Evolutionary conservation across 2,888 invertebrate species (phyloP).

Genomic region (Portevinia maculata): DNA sequence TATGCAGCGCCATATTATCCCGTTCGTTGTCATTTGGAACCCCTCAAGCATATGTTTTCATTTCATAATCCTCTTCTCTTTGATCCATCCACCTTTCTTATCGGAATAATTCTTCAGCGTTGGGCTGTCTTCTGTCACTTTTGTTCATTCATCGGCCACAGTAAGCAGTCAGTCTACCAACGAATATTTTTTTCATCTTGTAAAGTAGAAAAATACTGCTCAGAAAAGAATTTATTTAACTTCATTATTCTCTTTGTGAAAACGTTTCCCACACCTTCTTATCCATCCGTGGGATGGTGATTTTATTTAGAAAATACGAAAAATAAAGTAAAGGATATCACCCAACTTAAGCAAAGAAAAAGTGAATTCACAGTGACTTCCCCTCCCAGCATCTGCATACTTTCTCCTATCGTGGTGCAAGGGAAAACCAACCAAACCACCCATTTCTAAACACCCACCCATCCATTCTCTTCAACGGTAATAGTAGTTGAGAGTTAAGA

Average conservation of each 20-base stretch:
- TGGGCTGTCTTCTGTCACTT: conserved; percentile 41
- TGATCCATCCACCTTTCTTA: conserved; percentile 18
- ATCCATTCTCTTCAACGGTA: conserved; percentile 1
- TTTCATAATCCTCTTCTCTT: conserved; percentile 14
- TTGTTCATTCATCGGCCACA: conserved; percentile 57
- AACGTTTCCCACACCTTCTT: neutral
- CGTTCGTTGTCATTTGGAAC: neutral
- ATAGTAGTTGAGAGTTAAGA: neutral
- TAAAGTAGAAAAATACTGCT: conserved; percentile 30
- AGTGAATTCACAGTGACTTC: conserved; percentile 27
- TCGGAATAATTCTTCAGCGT: conserved; percentile 19
- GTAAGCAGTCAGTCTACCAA: conserved; percentile 29
- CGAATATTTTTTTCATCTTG: conserved; percentile 34
- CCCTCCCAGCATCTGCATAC: conserved; percentile 50
- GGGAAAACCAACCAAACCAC: conserved; percentile 16
- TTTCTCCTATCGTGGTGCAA: conserved; percentile 43
- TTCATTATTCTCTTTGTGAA: neutral
- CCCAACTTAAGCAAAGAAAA: conserved; percentile 13
- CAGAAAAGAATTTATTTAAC: conserved; percentile 17
- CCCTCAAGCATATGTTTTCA: conserved; percentile 43
- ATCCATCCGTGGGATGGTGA: conserved; percentile 3
- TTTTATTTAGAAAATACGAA: neutral
- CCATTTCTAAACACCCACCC: conserved; percentile 11
- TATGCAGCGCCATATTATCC: neutral
- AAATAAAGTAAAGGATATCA: neutral